Evolutionary conservation across 2,797 vertebrate species (phyloP).

Genomic region (Ctenopoma kingsleyae): DNA sequence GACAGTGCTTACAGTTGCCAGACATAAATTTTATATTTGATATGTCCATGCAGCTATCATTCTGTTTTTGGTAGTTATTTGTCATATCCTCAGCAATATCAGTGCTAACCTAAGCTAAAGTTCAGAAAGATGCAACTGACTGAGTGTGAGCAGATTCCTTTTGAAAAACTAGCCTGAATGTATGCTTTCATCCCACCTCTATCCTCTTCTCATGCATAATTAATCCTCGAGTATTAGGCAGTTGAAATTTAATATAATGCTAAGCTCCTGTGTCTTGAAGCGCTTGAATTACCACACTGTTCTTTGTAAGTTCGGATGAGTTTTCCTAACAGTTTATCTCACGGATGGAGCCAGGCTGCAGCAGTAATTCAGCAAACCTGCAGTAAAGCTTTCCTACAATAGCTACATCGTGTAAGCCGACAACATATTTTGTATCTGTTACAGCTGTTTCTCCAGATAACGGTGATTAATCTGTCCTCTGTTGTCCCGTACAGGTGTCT

Average conservation of each 20-base stretch:
- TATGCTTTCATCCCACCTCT: conserved; percentile 30
- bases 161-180: conserved; percentile 14
- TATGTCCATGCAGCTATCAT: accelerated
- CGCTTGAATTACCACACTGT: conserved; percentile 7
- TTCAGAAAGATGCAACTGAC: neutral
- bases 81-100: neutral
- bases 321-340: conserved; percentile 4
- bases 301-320: conserved; percentile 19
- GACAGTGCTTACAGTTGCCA: neutral
- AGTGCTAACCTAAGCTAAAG: neutral
- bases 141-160: neutral
- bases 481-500: conserved; percentile 86
- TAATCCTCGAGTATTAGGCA: conserved; percentile 12
- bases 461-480: conserved; percentile 8
- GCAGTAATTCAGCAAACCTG: neutral
- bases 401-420: neutral
- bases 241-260: conserved; percentile 32
- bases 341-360: neutral
- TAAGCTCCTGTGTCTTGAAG: conserved; percentile 23
- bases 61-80: neutral
- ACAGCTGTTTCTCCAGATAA: conserved; percentile 7
- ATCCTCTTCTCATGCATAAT: conserved; percentile 32
- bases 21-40: neutral
- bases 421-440: neutral
- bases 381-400: conserved; percentile 8